These are phyloP conservation scores for Nephrocerus scutellatus DNA, from an alignment of 2,888 invertebrate species.

Conservation along the genomic window DNA sequence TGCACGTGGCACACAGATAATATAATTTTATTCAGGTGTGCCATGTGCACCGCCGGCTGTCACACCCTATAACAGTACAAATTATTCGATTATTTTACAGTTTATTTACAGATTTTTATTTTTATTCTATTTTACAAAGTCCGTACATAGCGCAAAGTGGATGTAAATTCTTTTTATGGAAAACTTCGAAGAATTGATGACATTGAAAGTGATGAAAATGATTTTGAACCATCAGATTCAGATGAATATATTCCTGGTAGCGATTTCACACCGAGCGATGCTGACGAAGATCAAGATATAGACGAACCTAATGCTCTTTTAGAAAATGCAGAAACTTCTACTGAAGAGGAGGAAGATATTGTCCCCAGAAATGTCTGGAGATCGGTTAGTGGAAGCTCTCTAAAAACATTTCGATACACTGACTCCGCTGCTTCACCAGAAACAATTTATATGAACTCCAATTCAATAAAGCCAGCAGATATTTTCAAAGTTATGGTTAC, in stretches of 20 bases:
- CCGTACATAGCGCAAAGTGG: too few relatives aligned
- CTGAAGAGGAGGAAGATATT: too few relatives aligned
- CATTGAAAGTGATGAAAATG: slow-evolving; percentile 2
- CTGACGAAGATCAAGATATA: slow-evolving; percentile 5
- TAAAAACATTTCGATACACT: neutral
- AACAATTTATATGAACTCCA: slow-evolving; percentile 3
- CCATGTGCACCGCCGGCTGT: slow-evolving; percentile 8
- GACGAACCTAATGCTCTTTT: slow-evolving; percentile 1
- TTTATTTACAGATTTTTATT: too few relatives aligned
- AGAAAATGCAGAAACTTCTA: too few relatives aligned
- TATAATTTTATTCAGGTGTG: slow-evolving; percentile 9
- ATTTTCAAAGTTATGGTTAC: slow-evolving; percentile 12
- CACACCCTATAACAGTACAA: too few relatives aligned
- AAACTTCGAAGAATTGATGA: slow-evolving; percentile 2
- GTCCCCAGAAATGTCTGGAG: slow-evolving; percentile 5
- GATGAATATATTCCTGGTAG: slow-evolving; percentile 7
- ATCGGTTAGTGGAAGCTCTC: slow-evolving; percentile 2
- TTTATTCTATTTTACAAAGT: too few relatives aligned
- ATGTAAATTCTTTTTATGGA: too few relatives aligned
- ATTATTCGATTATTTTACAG: too few relatives aligned
- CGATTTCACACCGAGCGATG: slow-evolving; percentile 8
- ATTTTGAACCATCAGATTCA: slow-evolving; percentile 6
- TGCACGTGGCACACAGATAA: slow-evolving; percentile 7
- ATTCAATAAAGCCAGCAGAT: slow-evolving; percentile 7
- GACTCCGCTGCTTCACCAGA: slow-evolving; percentile 2